Evolutionary conservation across 1,140 invertebrate genomes (phyloP), one percentile per base, ranked within the genome.

Genomic region (Drosophila trapezifrons): DNA sequence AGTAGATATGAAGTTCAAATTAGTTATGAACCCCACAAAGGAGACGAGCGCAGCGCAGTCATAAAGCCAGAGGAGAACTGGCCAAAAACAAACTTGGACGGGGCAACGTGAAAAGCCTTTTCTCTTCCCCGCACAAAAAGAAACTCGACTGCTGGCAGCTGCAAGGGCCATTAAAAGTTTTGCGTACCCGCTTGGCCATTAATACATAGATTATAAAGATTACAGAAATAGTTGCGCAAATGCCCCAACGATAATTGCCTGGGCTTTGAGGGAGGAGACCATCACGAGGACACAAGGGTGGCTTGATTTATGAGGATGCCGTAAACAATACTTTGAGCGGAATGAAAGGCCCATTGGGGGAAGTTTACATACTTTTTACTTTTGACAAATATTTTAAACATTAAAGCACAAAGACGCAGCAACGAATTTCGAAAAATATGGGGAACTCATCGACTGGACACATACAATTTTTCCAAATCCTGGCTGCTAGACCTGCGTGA

Each of bases 151-250:
- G 60, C 77, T 84, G 69, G 51, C 84, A 89, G 84, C 84, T 87
- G 83, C 66, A 76, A 66, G 80, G 52, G 60, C 84, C 84, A 87
- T 87, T 87, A 87, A 87, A 87, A 87, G 43, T 89, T 89, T 87
- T 80, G 45, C 78, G 82, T 72, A 60, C 69, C 77, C 64, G 49
- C 47, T 71, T 66, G 60, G 65, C 63, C 75, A 86, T 81, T 86
- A 85, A 86, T 85, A 70, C 77, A 67, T 76, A 85, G 83, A 79
- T 87, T 84, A 89, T 78, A 80, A 80, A 78, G 83, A 85, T 85
- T 87, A 82, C 69, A 71, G 46, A 67, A 78, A 78, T 80, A 87
- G 80, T 84, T 84, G 62, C 43, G 73, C 80, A 83, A 84, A 75
- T 80, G 72, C 78, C 84, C 58, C 47, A 56, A 49, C 66, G 76